Conservation (phyloP, 2,113 vertebrate genomes). For the Otus sunia region DNA sequence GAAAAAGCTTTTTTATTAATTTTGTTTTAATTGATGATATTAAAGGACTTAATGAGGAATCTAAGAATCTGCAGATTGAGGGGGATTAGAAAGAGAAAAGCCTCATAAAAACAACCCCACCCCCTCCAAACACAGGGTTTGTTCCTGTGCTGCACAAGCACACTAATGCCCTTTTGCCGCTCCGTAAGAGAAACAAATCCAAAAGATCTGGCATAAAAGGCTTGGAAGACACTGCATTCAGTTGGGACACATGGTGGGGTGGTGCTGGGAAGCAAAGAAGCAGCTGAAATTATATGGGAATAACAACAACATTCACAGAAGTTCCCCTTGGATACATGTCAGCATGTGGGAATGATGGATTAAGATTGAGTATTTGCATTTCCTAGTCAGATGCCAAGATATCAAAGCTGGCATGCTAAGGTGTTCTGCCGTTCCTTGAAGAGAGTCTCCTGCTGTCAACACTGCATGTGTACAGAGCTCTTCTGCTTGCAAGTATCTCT, state of each 20-base stretch:
- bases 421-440: background rate
- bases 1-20: background rate
- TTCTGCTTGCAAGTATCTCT: background rate
- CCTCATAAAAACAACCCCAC: background rate
- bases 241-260: background rate
- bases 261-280: slow-evolving; percentile 7
- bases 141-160: background rate
- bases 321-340: slow-evolving; percentile 19
- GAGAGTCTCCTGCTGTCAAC: background rate
- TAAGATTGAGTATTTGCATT: slow-evolving; percentile 35
- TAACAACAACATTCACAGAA: slow-evolving; percentile 33
- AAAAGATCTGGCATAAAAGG: background rate
- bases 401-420: background rate
- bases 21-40: background rate
- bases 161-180: background rate
- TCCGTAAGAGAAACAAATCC: background rate
- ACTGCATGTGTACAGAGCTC: background rate
- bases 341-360: slow-evolving; percentile 26
- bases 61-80: background rate
- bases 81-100: background rate
- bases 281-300: slow-evolving; percentile 29
- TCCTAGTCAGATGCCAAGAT: slow-evolving; percentile 44
- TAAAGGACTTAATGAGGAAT: background rate
- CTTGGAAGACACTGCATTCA: background rate
- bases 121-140: background rate